Evolutionary conservation across 2,113 vertebrate genomes (phyloP), one percentile per base, ranked within the genome.

Genomic region (Malurus cyaneus): DNA sequence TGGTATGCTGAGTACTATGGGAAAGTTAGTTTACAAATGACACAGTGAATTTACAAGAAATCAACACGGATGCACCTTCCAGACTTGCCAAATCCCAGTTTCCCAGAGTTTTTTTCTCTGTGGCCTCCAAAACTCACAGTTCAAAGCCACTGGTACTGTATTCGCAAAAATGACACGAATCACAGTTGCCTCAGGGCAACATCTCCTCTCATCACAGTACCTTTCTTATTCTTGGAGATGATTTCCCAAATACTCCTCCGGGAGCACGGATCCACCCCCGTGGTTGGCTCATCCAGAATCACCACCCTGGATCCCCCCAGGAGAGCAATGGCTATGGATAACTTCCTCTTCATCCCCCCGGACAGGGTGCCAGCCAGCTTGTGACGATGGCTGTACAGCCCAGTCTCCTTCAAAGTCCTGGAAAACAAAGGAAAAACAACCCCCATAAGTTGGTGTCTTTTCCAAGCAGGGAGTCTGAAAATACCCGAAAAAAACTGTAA

Each of bases 211-310:
- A 23, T 12, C 39, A 52, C 9, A 7, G 50, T 98, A 99, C 99
- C 97, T 94, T 98, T 98, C 98, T 99, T 99, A 84, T 99, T 98
- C 95, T 99, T 98, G 90, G 99, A 98, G 96, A 99, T 98, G 69
- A 99, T 98, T 95, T 99, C 99, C 99, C 99, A 99, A 98, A 99
- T 99, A 93, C 98, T 98, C 88, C 99, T 98, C 64, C 99, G 98
- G 78, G 99, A 99, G 96, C 99, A 99, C 0, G 99, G 99, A 96
- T 99, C 99, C 50, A 99, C 98, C 7, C 99, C 99, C 13, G 99
- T 99, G 84, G 99, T 99, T 57, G 99, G 99, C 92, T 99, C 99
- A 94, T 99, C 99, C 92, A 99, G 96, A 92, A 99, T 99, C 70
- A 99, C 99, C 91, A 99, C 98, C 25, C 97, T 98, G 13, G 99